Evolutionary conservation across 1,140 invertebrate genomes (phyloP).

Genomic region (Heliconius nattereri): DNA sequence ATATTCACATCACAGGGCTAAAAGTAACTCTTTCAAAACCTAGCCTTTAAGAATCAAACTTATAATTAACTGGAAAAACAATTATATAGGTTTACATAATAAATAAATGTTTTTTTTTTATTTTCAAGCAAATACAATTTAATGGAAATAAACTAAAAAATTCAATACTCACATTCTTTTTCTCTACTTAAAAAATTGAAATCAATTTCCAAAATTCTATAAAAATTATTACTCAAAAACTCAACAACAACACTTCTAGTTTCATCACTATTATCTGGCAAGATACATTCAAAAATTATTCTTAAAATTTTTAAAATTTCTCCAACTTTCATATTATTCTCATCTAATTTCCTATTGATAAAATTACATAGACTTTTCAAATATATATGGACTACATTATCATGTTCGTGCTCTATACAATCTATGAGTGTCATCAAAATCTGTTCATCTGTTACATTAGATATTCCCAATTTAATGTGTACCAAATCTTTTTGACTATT

Average conservation of each 20-base stretch:
- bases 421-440: constrained; percentile 47
- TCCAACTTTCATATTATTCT: neutral
- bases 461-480: constrained; percentile 36
- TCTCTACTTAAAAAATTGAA: constrained; percentile 41
- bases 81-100: too few relatives aligned
- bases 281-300: constrained; percentile 55
- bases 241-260: constrained; percentile 56
- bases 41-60: too few relatives aligned
- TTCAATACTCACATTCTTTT: constrained; percentile 58
- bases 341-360: neutral
- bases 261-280: constrained; percentile 55
- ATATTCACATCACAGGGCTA: too few relatives aligned
- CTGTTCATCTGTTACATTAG: constrained; percentile 38
- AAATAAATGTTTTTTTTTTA: too few relatives aligned
- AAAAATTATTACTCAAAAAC: constrained; percentile 54
- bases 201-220: constrained; percentile 47
- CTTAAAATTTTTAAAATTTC: constrained; percentile 30
- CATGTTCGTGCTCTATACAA: constrained; percentile 57
- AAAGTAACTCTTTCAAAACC: too few relatives aligned
- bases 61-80: too few relatives aligned
- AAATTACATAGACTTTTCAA: constrained; percentile 60
- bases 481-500: constrained; percentile 49
- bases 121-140: too few relatives aligned
- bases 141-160: too few relatives aligned
- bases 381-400: constrained; percentile 70